Conservation (phyloP, 2,113 vertebrate species). For the Prionailurus viverrinus region DNA sequence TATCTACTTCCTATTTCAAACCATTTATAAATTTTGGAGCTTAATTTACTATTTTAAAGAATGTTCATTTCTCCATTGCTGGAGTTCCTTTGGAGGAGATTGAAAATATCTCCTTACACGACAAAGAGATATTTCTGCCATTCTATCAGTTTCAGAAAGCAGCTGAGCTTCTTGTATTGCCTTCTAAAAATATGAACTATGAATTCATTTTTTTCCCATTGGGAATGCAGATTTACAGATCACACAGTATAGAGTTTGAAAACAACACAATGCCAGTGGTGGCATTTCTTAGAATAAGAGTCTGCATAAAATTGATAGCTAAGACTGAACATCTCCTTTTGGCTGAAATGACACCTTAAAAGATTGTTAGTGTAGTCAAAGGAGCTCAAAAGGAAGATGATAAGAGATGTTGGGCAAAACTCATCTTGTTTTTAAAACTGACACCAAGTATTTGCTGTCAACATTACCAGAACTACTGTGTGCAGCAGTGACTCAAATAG, state of each 20-base stretch:
- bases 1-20: background rate
- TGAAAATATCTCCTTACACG: background rate
- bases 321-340: background rate
- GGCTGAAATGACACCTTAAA: background rate
- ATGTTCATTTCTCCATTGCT: background rate
- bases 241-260: background rate
- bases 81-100: background rate
- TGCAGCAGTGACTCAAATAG: background rate
- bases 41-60: background rate
- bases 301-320: background rate
- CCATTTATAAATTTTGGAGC: slow-evolving; percentile 13
- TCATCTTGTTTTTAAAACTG: slow-evolving; percentile 28
- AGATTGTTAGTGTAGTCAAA: background rate
- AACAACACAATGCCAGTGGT: background rate
- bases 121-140: background rate
- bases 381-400: background rate
- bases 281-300: background rate
- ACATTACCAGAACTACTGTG: background rate
- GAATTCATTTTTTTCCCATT: background rate
- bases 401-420: background rate
- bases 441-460: background rate
- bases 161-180: background rate
- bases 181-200: background rate
- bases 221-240: background rate
- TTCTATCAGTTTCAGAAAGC: background rate